phyloP scores from a whole-genome alignment of 2,113 vertebrate genomes.

The Pterocles orientalis region DNA sequence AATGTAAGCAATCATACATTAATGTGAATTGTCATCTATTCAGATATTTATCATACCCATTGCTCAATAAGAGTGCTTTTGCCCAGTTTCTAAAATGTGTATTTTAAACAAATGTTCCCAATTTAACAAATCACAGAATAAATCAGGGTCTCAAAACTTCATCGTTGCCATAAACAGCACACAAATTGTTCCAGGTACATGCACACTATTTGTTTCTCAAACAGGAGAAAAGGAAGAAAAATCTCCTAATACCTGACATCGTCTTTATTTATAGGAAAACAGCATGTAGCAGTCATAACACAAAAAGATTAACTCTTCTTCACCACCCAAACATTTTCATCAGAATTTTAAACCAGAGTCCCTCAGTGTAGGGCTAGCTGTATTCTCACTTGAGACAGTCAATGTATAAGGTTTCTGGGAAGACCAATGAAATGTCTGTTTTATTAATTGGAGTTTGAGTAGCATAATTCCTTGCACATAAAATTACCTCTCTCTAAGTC shows the following conservation, averaged over 20 bases:
- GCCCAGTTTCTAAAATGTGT: neutral
- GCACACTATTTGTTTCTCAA: neutral
- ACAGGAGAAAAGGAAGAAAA: neutral
- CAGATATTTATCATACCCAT: neutral
- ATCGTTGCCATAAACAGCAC: neutral
- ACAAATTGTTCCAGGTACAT: neutral
- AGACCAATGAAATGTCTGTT: neutral
- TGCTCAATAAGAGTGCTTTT: neutral
- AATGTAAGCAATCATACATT: conserved; percentile 24
- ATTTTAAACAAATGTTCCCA: conserved; percentile 8
- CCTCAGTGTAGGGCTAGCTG: neutral
- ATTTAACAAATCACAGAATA: conserved; percentile 34
- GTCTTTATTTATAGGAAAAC: conserved; percentile 44
- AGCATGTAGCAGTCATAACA: neutral
- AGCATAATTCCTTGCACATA: neutral
- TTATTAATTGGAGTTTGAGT: neutral
- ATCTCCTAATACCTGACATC: neutral
- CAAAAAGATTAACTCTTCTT: conserved; percentile 27
- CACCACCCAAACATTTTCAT: neutral
- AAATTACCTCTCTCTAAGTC: neutral
- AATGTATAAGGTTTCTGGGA: neutral
- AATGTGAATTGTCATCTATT: neutral
- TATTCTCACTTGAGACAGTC: neutral
- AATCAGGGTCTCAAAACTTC: neutral
- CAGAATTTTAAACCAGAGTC: conserved; percentile 1